These are phyloP conservation scores for Misgurnus anguillicaudatus DNA, from an alignment of 2,113 vertebrate genomes.

Conservation along the genomic window DNA sequence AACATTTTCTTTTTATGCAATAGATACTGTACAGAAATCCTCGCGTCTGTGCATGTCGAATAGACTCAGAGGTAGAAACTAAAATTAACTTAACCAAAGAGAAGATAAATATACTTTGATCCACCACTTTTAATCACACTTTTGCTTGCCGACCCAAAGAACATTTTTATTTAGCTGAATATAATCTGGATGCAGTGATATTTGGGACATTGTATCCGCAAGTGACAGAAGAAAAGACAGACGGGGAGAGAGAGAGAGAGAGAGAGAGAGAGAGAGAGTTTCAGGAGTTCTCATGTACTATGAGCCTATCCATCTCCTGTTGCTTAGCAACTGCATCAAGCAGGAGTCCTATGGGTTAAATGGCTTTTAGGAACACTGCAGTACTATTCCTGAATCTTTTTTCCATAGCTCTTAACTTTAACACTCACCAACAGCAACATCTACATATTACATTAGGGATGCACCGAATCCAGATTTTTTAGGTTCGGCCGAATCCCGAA, in stretches of 20 bases:
- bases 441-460: too few species aligned
- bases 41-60: neutral
- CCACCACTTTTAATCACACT: neutral
- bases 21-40: neutral
- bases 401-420: constrained; percentile 8
- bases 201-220: constrained; percentile 25
- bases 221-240: constrained; percentile 28
- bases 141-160: constrained; percentile 22
- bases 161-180: constrained; percentile 34
- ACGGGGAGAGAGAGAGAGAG: constrained; percentile 11
- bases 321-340: constrained; percentile 52
- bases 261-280: neutral
- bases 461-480: too few species aligned
- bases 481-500: too few species aligned
- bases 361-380: constrained; percentile 41
- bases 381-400: constrained; percentile 25
- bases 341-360: constrained; percentile 26
- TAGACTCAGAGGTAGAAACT: neutral
- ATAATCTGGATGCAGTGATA: constrained; percentile 36
- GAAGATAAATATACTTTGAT: constrained; percentile 16
- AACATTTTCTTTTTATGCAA: neutral
- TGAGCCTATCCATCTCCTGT: constrained; percentile 46
- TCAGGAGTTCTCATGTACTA: constrained; percentile 9
- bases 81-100: neutral
- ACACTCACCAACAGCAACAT: neutral